Evolutionary conservation across 2,113 vertebrate species (phyloP), one percentile per base, ranked within the genome.

Genomic region (Melospiza georgiana): DNA sequence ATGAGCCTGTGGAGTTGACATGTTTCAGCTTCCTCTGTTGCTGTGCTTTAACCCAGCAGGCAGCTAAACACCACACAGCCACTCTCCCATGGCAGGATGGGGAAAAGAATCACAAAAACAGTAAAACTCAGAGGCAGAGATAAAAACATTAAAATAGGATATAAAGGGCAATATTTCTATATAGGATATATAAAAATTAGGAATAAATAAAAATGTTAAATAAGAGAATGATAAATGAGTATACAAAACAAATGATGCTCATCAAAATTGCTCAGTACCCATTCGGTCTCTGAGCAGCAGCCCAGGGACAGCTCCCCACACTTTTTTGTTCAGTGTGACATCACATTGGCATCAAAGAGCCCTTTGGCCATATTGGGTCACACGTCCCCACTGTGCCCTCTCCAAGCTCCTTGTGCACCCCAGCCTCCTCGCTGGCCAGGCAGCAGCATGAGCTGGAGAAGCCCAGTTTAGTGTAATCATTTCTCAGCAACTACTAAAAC

Each of bases 271-370:
- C 28, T 54, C 57, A 33, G 14, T 16, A 39, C 7, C 8, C 33
- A 61, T 27, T 10, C 33, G 46, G 20, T 10, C 23, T 39, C 57
- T 33, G 65, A 69, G 73, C 17, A 44, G 37, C 37, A 87, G 55
- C 37, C n/a, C 57, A 35, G n/a, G 22, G 19, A 22, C 25, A 68
- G 18, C 2, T 67, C 11, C 15, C 25, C 13, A 5, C 5, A 7
- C 0, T 7, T 11, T 39, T 39, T 23, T 52, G 11, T 37, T 69
- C 22, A 52, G 14, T 0, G 1, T 33, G 46, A 27, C 18, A 52
- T 54, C 39, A 22, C 3, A 10, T 8, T 8, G 14, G 20, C 21
- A 37, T 44, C 52, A 57, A 44, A 66, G 13, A 33, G 10, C 19
- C 37, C 61, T 62, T 46, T 46, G 35, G 17, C 27, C 54, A 28